phyloP scores from a whole-genome alignment of 2,797 vertebrate genomes.

The Dermochelys coriacea region DNA sequence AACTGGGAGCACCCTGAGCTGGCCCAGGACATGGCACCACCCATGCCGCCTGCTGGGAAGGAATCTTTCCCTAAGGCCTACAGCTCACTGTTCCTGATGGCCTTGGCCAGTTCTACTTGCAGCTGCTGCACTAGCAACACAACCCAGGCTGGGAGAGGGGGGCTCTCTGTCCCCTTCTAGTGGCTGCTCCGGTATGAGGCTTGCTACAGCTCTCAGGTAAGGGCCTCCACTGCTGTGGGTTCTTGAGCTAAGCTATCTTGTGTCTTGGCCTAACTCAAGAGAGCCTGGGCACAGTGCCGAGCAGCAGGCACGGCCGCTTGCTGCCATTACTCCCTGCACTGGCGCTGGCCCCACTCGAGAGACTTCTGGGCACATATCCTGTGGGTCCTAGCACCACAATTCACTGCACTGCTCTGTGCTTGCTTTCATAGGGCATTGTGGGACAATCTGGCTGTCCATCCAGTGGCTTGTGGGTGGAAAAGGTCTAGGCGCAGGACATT shows the following conservation, averaged over 20 bases:
- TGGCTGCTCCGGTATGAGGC: background rate
- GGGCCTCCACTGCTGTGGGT: background rate
- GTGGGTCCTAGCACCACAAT: too few relatives aligned
- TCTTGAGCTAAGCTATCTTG: background rate
- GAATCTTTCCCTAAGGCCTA: background rate
- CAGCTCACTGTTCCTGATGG: fast-evolving
- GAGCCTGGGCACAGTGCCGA: too few relatives aligned
- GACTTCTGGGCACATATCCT: too few relatives aligned
- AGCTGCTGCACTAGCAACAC: background rate
- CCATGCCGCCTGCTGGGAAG: background rate
- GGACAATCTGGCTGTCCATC: too few relatives aligned
- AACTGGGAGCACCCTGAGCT: background rate
- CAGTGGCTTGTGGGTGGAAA: background rate
- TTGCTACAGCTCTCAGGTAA: background rate
- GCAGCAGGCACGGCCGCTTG: too few relatives aligned
- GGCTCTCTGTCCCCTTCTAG: background rate
- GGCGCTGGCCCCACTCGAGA: too few relatives aligned
- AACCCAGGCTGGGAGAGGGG: background rate
- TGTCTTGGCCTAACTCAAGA: too few relatives aligned
- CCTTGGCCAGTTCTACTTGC: background rate
- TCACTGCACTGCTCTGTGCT: too few relatives aligned
- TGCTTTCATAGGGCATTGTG: too few relatives aligned
- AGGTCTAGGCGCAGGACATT: background rate
- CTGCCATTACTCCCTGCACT: too few relatives aligned
- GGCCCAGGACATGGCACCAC: background rate